Evolutionary conservation across 2,113 vertebrate species (phyloP).

Genomic region (Pelobates fuscus): DNA sequence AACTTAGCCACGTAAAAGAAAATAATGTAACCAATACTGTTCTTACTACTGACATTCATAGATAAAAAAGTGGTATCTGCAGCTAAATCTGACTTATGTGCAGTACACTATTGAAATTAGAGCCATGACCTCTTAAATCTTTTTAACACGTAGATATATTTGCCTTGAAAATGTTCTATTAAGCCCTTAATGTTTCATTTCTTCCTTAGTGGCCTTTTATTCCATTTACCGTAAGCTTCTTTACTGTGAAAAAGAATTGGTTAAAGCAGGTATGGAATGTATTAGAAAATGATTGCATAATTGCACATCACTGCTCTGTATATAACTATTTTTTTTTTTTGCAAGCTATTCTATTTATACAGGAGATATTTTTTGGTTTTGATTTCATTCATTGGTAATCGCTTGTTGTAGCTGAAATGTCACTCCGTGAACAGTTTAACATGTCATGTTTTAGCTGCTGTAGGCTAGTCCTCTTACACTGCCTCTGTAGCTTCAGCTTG

Average conservation of each 20-base stretch:
- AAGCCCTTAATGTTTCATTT: constrained; percentile 64
- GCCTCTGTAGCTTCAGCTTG: too few relatives aligned
- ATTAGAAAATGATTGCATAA: constrained; percentile 78
- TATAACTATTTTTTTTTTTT: constrained; percentile 73
- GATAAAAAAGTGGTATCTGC: not conserved
- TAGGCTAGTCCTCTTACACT: not conserved
- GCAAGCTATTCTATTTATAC: constrained; percentile 66
- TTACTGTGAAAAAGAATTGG: constrained; percentile 71
- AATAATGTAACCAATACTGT: not conserved
- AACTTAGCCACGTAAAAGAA: not conserved
- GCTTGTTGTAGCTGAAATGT: too few relatives aligned
- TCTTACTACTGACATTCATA: not conserved
- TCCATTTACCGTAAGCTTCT: constrained; percentile 75
- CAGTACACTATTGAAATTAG: constrained; percentile 60
- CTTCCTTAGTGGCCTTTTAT: constrained; percentile 71
- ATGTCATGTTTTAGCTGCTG: not conserved
- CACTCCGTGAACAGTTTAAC: too few relatives aligned
- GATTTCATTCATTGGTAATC: not conserved
- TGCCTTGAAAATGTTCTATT: constrained; percentile 52
- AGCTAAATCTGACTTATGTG: not conserved
- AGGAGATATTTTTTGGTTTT: not conserved
- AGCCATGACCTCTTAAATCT: constrained; percentile 61
- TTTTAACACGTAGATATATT: constrained; percentile 57
- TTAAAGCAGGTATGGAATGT: constrained; percentile 77
- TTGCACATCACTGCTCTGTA: constrained; percentile 88